Percentiles rank a stretch among this genome's conserved stretches.
These are phyloP conservation scores for Petaurus breviceps DNA, from an alignment of 2,113 vertebrate genomes.

Conservation along the genomic window DNA sequence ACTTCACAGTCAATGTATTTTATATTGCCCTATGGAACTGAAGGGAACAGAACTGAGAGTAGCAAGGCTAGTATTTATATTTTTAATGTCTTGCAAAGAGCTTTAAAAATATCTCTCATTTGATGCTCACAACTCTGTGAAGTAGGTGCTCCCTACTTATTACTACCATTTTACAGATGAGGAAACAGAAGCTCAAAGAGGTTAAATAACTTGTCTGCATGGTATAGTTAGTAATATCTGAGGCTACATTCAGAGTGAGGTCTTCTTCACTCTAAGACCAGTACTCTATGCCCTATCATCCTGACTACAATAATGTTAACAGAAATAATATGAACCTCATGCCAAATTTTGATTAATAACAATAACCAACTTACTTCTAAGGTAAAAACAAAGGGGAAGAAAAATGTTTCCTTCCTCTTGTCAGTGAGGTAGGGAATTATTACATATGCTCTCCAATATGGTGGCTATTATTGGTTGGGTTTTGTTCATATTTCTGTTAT, in stretches of 20 bases:
- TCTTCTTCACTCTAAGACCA: background rate
- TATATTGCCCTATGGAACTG: background rate
- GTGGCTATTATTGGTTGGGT: background rate
- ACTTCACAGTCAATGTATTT: background rate
- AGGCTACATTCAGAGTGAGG: background rate
- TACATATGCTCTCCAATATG: background rate
- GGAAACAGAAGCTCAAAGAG: background rate
- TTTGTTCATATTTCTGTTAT: background rate
- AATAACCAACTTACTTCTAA: background rate
- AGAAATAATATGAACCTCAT: background rate
- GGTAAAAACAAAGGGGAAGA: background rate
- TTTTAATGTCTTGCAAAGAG: background rate
- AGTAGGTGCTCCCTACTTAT: too few species aligned
- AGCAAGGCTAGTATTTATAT: background rate
- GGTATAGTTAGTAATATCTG: background rate
- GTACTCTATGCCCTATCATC: background rate
- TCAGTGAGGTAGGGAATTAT: background rate
- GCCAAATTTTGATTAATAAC: background rate
- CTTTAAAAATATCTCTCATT: background rate
- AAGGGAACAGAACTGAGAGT: background rate
- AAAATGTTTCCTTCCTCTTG: background rate
- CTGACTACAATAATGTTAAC: background rate
- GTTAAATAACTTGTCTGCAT: background rate
- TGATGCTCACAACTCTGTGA: background rate
- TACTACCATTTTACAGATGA: background rate